A percentile compares a stretch with the other conserved stretches of the same genome.
These are phyloP conservation scores for Amaurobius ferox DNA, from an alignment of 2,888 invertebrate genomes.

Conservation along the genomic window DNA sequence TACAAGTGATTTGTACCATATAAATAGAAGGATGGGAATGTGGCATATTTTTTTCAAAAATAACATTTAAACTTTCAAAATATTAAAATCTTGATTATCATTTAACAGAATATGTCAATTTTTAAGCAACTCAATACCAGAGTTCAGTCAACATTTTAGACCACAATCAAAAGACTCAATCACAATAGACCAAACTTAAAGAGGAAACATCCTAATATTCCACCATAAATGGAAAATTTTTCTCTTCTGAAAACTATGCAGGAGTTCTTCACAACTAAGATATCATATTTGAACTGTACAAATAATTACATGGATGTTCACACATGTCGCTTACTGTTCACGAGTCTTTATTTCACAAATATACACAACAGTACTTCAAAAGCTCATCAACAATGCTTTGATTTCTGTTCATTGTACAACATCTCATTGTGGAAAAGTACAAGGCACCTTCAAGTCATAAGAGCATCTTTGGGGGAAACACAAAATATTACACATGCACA, in stretches of 20 bases:
- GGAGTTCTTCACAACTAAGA: constrained; percentile 30
- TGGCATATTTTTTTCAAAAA: no score
- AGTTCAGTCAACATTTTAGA: neutral
- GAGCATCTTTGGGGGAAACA: constrained; percentile 9
- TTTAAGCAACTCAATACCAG: no score
- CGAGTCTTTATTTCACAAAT: neutral
- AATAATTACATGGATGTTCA: constrained; percentile 57
- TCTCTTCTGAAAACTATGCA: neutral
- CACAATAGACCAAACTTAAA: neutral
- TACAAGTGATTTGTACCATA: no score
- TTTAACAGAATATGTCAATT: no score
- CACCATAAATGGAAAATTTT: neutral
- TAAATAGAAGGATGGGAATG: no score
- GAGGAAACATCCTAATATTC: constrained; percentile 23
- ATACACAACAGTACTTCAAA: constrained; percentile 11
- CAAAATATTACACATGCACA: constrained; percentile 35
- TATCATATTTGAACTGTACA: constrained; percentile 57
- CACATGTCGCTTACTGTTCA: neutral
- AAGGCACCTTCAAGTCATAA: constrained; percentile 21
- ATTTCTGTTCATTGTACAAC: neutral
- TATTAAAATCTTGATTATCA: no score
- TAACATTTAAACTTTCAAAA: no score
- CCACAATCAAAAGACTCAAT: neutral
- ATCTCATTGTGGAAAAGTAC: constrained; percentile 5
- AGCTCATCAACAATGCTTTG: constrained; percentile 13